Conservation (phyloP, 2,888 invertebrate species). For the Drosophila gaucha region DNA sequence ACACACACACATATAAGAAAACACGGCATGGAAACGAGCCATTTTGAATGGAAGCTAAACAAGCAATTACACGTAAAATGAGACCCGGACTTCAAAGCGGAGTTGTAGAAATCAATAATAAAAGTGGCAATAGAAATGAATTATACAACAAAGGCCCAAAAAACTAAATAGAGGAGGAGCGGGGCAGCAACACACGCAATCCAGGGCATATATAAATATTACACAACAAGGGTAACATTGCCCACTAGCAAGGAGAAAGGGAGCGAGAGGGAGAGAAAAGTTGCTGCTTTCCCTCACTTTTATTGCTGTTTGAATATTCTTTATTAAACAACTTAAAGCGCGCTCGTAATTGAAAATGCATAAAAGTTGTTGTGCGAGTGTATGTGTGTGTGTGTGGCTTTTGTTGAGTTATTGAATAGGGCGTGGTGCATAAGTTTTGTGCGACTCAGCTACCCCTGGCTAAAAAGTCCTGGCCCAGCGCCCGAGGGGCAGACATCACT, state of each 20-base stretch:
- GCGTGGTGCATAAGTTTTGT: conserved; percentile 60
- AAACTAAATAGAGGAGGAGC: conserved; percentile 4
- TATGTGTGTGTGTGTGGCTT: conserved; percentile 32
- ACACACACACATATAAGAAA: conserved; percentile 11
- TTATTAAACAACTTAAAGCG: conserved; percentile 55
- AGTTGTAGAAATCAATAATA: conserved; percentile 58
- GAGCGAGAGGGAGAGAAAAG: conserved; percentile 20
- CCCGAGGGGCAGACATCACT: conserved; percentile 39
- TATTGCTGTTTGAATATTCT: conserved; percentile 29
- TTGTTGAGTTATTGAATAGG: conserved; percentile 75
- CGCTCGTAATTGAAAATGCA: conserved; percentile 72
- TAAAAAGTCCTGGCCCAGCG: conserved; percentile 17
- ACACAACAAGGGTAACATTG: conserved; percentile 76
- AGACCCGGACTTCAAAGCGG: conserved; percentile 21
- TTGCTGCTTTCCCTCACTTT: conserved; percentile 30
- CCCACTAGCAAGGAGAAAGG: conserved; percentile 3
- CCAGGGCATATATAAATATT: conserved; percentile 51
- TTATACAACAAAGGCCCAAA: conserved; percentile 35
- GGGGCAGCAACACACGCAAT: conserved; percentile 57
- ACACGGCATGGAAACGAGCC: conserved; percentile 22
- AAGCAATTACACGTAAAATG: conserved; percentile 47
- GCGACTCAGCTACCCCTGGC: conserved; percentile 45
- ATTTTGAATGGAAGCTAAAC: conserved; percentile 42
- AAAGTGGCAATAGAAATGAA: conserved; percentile 67
- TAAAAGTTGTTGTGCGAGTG: conserved; percentile 50